Percentiles rank a stretch among this genome's conserved stretches.
phyloP scores from a whole-genome alignment of 2,113 vertebrate species.

The Python bivittatus region DNA sequence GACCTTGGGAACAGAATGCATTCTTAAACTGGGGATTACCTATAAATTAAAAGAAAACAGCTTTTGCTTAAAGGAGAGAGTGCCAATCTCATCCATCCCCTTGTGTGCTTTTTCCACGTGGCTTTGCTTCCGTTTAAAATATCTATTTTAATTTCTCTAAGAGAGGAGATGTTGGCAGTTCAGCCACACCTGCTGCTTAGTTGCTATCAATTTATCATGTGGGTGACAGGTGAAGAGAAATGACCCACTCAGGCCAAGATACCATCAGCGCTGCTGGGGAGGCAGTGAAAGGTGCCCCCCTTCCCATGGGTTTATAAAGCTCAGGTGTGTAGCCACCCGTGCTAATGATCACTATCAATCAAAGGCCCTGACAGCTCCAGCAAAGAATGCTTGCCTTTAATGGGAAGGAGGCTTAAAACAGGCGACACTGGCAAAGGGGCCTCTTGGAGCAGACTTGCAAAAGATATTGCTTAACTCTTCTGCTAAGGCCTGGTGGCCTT shows the following conservation, averaged over 20 bases:
- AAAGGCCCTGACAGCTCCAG: slow-evolving; percentile 44
- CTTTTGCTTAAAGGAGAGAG: neutral
- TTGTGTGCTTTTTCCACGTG: slow-evolving; percentile 6
- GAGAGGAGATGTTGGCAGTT: slow-evolving; percentile 34
- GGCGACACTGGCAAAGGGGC: slow-evolving; percentile 45
- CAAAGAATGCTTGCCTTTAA: slow-evolving; percentile 53
- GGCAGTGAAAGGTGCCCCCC: slow-evolving; percentile 37
- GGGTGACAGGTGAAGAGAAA: slow-evolving; percentile 64
- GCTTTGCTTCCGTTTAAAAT: slow-evolving; percentile 41
- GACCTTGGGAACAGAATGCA: too few relatives aligned
- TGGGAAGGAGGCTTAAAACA: slow-evolving; percentile 43
- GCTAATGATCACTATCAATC: slow-evolving; percentile 68
- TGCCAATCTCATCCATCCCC: neutral
- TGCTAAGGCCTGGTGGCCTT: slow-evolving; percentile 40
- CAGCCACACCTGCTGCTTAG: slow-evolving; percentile 44
- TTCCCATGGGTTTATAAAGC: slow-evolving; percentile 20
- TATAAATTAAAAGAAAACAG: neutral
- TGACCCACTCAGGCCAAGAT: slow-evolving; percentile 53
- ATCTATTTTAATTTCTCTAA: slow-evolving; percentile 53
- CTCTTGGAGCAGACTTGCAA: slow-evolving; percentile 29
- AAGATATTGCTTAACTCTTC: slow-evolving; percentile 14
- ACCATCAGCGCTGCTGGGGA: slow-evolving; percentile 56
- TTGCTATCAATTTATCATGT: slow-evolving; percentile 50
- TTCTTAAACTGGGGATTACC: too few relatives aligned
- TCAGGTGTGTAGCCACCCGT: slow-evolving; percentile 61